Percentiles rank a stretch among this genome's conserved stretches.
These are phyloP conservation scores for Hirtodrosophila alboralis DNA, from an alignment of 2,888 invertebrate species.

Conservation along the genomic window DNA sequence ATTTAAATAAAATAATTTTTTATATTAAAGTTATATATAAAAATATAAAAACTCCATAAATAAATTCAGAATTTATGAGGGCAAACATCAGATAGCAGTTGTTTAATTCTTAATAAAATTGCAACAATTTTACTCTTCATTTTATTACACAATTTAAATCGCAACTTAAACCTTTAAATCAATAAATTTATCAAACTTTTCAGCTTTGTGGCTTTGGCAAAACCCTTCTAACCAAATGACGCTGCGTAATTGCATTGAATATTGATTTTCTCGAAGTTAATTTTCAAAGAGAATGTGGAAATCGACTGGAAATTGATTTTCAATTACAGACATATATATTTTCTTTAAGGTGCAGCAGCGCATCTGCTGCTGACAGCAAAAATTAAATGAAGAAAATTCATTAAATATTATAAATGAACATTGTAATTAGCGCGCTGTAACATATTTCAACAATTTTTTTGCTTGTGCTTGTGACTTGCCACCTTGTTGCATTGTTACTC, in stretches of 20 bases:
- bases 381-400: constrained; percentile 27
- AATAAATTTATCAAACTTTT: too few relatives aligned
- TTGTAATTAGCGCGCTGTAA: constrained; percentile 38
- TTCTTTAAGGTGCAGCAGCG: constrained; percentile 7
- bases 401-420: constrained; percentile 21
- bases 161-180: too few relatives aligned
- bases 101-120: too few relatives aligned
- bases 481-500: constrained; percentile 22
- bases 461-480: constrained; percentile 22
- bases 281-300: constrained; percentile 36
- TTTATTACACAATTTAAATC: too few relatives aligned
- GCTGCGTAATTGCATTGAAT: constrained; percentile 43
- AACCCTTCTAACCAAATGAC: not conserved
- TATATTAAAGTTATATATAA: too few relatives aligned
- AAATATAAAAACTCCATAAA: too few relatives aligned
- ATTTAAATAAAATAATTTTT: too few relatives aligned
- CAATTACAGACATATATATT: constrained; percentile 46
- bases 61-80: too few relatives aligned
- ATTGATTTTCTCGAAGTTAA: constrained; percentile 27
- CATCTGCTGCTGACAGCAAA: constrained; percentile 21
- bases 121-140: too few relatives aligned
- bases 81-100: too few relatives aligned
- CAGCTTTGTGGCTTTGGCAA: not conserved
- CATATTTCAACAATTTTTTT: constrained; percentile 17
- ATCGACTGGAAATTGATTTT: constrained; percentile 74